A percentile compares a stretch with the other conserved stretches of the same genome.
Evolutionary conservation across 2,888 invertebrate species (phyloP).

Genomic region (Liopterus haemorrhoidalis): DNA sequence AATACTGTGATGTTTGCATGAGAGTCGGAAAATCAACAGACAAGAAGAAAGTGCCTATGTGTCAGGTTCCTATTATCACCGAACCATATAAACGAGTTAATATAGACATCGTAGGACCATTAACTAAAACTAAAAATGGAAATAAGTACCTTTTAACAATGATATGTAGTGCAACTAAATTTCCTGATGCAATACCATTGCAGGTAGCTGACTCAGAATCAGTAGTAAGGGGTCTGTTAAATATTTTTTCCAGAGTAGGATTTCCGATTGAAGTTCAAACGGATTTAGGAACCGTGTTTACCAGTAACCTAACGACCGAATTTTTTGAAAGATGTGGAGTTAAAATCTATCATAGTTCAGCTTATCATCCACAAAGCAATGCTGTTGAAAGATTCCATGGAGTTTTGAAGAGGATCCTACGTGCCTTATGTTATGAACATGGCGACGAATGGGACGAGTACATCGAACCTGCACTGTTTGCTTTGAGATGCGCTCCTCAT

Average conservation of each 20-base stretch:
- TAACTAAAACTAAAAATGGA: conserved; percentile 1
- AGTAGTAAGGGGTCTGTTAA: neutral
- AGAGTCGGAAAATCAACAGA: conserved; percentile 2
- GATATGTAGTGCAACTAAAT: conserved; percentile 9
- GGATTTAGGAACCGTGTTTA: conserved; percentile 7
- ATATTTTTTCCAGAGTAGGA: conserved; percentile 8
- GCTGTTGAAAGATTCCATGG: conserved; percentile 5
- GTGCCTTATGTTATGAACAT: conserved; percentile 7
- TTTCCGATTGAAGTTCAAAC: conserved; percentile 4
- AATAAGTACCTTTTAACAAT: neutral
- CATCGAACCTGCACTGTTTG: conserved; percentile 3
- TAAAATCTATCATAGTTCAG: conserved; percentile 1
- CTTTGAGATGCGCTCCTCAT: conserved; percentile 6
- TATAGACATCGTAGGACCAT: conserved; percentile 2
- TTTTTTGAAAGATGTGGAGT: conserved; percentile 5
- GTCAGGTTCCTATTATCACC: neutral
- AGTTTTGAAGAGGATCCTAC: neutral
- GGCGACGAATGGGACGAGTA: conserved; percentile 6
- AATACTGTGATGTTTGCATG: conserved; percentile 9
- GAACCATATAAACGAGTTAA: conserved; percentile 5
- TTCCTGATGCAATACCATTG: conserved; percentile 5
- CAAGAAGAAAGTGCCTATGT: conserved; percentile 6
- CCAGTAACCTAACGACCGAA: conserved; percentile 5
- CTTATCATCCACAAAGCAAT: conserved; percentile 1
- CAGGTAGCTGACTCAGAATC: conserved; percentile 7